phyloP scores from a whole-genome alignment of 92 coral and sea anemone genomes.

The Porites lobata region DNA sequence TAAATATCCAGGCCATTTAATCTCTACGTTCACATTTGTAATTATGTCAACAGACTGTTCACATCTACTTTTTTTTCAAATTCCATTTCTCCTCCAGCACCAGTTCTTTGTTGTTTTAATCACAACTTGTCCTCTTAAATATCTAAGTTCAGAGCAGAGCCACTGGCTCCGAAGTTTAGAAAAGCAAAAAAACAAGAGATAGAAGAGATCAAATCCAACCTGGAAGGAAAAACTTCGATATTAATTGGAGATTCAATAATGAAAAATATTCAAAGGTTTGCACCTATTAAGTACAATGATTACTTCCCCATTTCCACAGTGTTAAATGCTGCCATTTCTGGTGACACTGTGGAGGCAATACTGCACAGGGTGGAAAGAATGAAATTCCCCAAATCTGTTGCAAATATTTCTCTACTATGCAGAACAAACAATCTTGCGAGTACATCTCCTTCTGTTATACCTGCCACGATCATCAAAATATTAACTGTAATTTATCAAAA shows the following conservation, averaged over 20 bases:
- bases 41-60: too few species aligned
- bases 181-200: too few species aligned
- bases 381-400: neutral
- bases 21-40: too few species aligned
- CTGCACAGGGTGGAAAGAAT: neutral
- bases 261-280: conserved; percentile 5
- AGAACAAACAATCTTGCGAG: neutral
- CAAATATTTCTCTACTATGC: neutral
- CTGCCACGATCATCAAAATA: neutral
- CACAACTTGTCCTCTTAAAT: too few species aligned
- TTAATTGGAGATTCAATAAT: too few species aligned
- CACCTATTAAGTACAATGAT: neutral
- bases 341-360: conserved; percentile 16
- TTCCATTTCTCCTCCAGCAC: too few species aligned
- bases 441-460: neutral
- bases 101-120: too few species aligned
- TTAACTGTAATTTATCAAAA: neutral
- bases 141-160: neutral
- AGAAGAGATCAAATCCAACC: too few species aligned
- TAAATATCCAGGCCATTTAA: too few species aligned
- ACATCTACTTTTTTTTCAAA: too few species aligned
- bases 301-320: conserved; percentile 26
- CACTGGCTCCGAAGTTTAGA: neutral
- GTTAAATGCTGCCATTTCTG: conserved; percentile 14
- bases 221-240: too few species aligned